These are phyloP conservation scores for Stigmatopora nigra DNA, from an alignment of 2,113 vertebrate species.

Conservation along the genomic window DNA sequence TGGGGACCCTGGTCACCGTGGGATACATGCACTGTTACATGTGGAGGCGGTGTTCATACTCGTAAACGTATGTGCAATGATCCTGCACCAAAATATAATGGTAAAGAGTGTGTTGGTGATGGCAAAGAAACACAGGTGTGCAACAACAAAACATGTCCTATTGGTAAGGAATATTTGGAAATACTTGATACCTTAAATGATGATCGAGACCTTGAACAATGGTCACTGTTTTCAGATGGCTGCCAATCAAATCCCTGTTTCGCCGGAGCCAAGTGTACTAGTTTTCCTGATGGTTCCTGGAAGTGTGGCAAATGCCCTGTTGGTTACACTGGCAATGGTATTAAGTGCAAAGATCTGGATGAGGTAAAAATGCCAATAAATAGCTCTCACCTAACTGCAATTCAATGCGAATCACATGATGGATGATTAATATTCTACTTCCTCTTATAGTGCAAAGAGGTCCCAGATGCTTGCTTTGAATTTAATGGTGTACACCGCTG, in stretches of 20 bases:
- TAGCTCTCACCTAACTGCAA: not conserved
- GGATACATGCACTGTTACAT: constrained; percentile 85
- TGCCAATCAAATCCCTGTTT: constrained; percentile 97
- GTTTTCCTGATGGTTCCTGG: constrained; percentile 91
- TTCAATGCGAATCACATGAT: not conserved
- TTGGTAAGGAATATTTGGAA: constrained; percentile 53
- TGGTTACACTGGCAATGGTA: constrained; percentile 87
- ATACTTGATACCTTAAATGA: not conserved
- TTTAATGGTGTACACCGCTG: constrained; percentile 87
- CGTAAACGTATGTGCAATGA: constrained; percentile 90
- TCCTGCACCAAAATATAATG: constrained; percentile 82
- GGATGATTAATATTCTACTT: constrained; percentile 8
- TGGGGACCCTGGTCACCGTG: constrained; percentile 97
- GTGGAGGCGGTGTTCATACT: constrained; percentile 84
- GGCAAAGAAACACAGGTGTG: constrained; percentile 76
- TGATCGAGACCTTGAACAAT: not conserved
- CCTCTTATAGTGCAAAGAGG: constrained; percentile 80
- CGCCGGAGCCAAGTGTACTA: constrained; percentile 82
- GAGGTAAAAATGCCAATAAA: constrained; percentile 72
- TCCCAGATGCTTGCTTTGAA: constrained; percentile 87
- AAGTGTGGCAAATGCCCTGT: constrained; percentile 88
- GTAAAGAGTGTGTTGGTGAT: constrained; percentile 88
- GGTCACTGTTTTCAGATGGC: constrained; percentile 74
- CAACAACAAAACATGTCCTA: constrained; percentile 74
- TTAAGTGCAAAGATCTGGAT: constrained; percentile 86